A percentile compares a stretch with the other conserved stretches of the same genome.
Evolutionary conservation across 2,113 vertebrate species (phyloP).

Genomic region (Dicaeum eximium): DNA sequence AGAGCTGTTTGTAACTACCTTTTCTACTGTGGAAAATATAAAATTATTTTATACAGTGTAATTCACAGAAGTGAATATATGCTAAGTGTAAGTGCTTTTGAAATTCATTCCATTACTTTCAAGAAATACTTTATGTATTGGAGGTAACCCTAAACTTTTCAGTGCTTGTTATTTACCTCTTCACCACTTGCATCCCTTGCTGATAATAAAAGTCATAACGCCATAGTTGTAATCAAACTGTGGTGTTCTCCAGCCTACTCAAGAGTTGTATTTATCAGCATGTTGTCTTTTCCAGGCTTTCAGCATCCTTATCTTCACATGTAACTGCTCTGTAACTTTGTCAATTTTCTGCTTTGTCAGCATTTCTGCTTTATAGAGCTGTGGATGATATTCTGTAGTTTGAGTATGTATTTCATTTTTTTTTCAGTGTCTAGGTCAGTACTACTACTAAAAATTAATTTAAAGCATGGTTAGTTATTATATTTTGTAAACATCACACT

Average conservation of each 20-base stretch:
- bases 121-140: background rate
- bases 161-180: background rate
- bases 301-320: background rate
- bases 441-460: background rate
- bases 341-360: background rate
- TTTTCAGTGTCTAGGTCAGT: background rate
- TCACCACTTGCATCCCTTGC: background rate
- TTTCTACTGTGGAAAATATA: background rate
- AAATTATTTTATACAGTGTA: background rate
- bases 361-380: background rate
- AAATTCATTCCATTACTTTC: background rate
- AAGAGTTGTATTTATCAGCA: background rate
- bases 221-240: background rate
- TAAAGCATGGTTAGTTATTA: background rate
- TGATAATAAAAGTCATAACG: background rate
- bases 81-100: background rate
- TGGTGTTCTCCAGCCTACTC: background rate
- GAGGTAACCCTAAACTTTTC: background rate
- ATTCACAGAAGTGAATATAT: background rate
- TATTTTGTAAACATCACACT: background rate
- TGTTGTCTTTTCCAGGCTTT: background rate
- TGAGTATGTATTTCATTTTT: background rate
- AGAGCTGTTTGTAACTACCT: background rate
- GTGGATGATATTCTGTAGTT: background rate
- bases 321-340: background rate